phyloP scores from a whole-genome alignment of 2,797 vertebrate species.

The Erpetoichthys calabaricus region DNA sequence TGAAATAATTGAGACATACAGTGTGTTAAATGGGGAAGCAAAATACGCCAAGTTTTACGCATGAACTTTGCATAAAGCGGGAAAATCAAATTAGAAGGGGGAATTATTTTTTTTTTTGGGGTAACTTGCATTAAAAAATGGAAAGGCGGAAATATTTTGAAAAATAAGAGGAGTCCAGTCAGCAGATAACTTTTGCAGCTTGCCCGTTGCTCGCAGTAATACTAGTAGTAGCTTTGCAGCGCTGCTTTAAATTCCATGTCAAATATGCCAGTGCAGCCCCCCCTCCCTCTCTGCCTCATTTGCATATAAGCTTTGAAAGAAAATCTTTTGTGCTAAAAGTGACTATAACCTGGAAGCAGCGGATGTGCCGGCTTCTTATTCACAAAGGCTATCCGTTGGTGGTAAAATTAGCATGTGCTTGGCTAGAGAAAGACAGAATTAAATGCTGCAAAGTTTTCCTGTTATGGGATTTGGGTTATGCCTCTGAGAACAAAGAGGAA shows the following conservation, averaged over 20 bases:
- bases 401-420: constrained; percentile 30
- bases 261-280: constrained; percentile 44
- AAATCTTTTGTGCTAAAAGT: constrained; percentile 54
- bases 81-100: too few relatives aligned
- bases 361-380: constrained; percentile 29
- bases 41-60: too few relatives aligned
- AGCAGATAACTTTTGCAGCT: too few relatives aligned
- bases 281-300: constrained; percentile 50
- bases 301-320: constrained; percentile 77
- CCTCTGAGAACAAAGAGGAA: constrained; percentile 88
- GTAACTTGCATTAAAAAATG: too few relatives aligned
- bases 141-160: too few relatives aligned
- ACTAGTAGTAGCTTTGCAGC: constrained; percentile 25
- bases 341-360: constrained; percentile 28
- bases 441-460: constrained; percentile 66
- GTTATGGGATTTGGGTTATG: constrained; percentile 72
- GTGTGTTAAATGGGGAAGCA: too few relatives aligned
- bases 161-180: too few relatives aligned
- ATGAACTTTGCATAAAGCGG: too few relatives aligned
- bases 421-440: constrained; percentile 31
- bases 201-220: too few relatives aligned
- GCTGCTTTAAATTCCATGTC: constrained; percentile 57
- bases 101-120: too few relatives aligned
- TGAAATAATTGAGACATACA: too few relatives aligned
- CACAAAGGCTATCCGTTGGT: constrained; percentile 30